phyloP scores from a whole-genome alignment of 2,888 invertebrate genomes.

The Drepana falcataria region DNA sequence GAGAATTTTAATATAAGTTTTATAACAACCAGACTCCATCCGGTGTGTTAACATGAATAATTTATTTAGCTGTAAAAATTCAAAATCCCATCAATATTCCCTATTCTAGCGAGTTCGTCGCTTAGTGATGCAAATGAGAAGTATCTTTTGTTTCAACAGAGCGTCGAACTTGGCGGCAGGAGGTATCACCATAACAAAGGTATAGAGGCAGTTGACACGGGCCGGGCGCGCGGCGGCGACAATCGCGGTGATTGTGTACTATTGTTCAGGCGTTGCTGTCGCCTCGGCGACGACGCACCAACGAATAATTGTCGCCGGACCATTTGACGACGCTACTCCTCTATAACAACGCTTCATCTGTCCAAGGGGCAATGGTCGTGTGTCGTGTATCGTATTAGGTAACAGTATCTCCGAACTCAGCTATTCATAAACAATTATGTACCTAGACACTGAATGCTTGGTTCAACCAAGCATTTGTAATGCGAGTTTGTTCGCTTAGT shows the following conservation, averaged over 20 bases:
- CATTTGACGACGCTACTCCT: conserved; percentile 32
- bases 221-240: conserved; percentile 39
- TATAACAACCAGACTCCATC: conserved; percentile 37
- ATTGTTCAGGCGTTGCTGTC: conserved; percentile 57
- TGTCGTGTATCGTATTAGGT: conserved; percentile 29
- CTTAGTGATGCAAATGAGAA: conserved; percentile 55
- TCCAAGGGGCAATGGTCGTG: conserved; percentile 20
- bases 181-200: conserved; percentile 69
- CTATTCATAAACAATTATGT: conserved; percentile 32
- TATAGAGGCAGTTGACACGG: conserved; percentile 66
- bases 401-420: conserved; percentile 44
- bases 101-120: conserved; percentile 28
- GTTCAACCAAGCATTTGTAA: conserved; percentile 6
- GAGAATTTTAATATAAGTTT: conserved; percentile 56
- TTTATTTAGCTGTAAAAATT: conserved; percentile 48
- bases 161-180: conserved; percentile 52
- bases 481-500: conserved; percentile 3
- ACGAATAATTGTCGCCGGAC: conserved; percentile 45
- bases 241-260: conserved; percentile 64
- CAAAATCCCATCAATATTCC: conserved; percentile 34
- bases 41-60: conserved; percentile 54
- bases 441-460: conserved; percentile 10
- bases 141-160: conserved; percentile 59
- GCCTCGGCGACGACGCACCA: conserved; percentile 29
- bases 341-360: conserved; percentile 2